Evolutionary conservation across 2,888 invertebrate species (phyloP), one percentile per base, ranked within the genome.

Genomic region (Tenthredo scrophulariae): DNA sequence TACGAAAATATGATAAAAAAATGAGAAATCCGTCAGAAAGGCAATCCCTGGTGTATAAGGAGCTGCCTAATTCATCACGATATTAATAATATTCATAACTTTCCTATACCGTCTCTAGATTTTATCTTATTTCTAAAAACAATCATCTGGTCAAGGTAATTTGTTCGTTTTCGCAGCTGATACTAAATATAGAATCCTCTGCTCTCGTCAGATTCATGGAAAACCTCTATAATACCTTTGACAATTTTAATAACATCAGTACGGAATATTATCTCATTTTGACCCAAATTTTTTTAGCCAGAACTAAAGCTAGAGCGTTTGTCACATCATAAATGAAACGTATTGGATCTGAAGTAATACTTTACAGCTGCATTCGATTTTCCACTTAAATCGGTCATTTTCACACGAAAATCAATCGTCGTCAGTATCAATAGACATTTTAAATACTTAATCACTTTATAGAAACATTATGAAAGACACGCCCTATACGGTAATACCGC

Each of bases 401-500:
- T 18, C 33, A 33, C 0, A 67, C 33, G 33, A 33, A 67, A 67
- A 33, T 33, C 6, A 6, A 33, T 33, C 9, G 15, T 33, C 5
- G 0, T 43, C 72, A 43, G n/a, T 37, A n/a, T 22, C 72, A 43
- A 72, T 22, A n/a, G 22, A 40, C n/a, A 40, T 40, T 72, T 18
- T 9, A n/a, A 43, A 72, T 40, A 72, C n/a, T 72, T n/a, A 3
- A 72, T 72, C 43, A 40, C 43, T 85, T 90, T 89, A 84, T 86
- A 91, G 89, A 85, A 86, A 89, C 67, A 90, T 87, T 80, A 90
- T 90, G 90, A 91, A 89, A 88, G 89, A 88, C 86, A 87, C 89
- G 74, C 88, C 89, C 26, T 92, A 92, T 86, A 87, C 87, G 84
- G 95, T 97, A 87, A 94, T 97, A 90, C 96, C 96, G 86, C 94